Conservation (phyloP, 2,888 invertebrate species). For the Lacanobia oleracea region DNA sequence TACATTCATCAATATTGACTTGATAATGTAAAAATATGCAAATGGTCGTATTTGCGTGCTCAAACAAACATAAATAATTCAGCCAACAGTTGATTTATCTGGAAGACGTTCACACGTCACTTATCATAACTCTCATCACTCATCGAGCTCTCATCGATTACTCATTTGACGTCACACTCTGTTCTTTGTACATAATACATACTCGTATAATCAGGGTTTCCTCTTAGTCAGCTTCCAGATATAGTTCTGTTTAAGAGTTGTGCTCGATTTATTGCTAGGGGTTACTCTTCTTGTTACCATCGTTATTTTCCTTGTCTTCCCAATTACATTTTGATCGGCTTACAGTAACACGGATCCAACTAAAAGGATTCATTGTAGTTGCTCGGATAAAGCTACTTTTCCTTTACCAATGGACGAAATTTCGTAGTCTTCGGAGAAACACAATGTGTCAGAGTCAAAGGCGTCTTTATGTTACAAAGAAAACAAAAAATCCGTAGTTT, state of each 20-base stretch:
- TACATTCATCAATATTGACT: slow-evolving; percentile 23
- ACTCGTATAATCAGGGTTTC: neutral
- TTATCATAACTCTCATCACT: slow-evolving; percentile 14
- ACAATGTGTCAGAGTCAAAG: slow-evolving; percentile 23
- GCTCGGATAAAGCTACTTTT: neutral
- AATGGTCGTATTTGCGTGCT: slow-evolving; percentile 6
- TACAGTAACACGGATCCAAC: no score
- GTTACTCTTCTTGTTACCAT: neutral
- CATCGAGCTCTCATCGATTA: slow-evolving; percentile 4
- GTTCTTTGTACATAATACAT: neutral
- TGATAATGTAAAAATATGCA: slow-evolving; percentile 14
- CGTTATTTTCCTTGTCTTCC: no score
- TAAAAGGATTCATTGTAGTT: no score
- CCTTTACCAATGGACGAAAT: neutral
- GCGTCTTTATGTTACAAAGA: slow-evolving; percentile 15
- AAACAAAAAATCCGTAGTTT: neutral
- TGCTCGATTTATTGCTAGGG: neutral
- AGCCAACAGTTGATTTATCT: neutral
- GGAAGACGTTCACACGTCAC: neutral
- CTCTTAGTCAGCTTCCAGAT: slow-evolving; percentile 2
- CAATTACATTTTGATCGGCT: no score
- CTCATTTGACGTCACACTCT: slow-evolving; percentile 14
- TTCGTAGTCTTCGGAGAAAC: slow-evolving; percentile 18
- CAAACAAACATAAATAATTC: neutral
- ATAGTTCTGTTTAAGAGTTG: neutral